Evolutionary conservation across 2,888 invertebrate species (phyloP), one percentile per base, ranked within the genome.

Genomic region (Miltochrista miniata): DNA sequence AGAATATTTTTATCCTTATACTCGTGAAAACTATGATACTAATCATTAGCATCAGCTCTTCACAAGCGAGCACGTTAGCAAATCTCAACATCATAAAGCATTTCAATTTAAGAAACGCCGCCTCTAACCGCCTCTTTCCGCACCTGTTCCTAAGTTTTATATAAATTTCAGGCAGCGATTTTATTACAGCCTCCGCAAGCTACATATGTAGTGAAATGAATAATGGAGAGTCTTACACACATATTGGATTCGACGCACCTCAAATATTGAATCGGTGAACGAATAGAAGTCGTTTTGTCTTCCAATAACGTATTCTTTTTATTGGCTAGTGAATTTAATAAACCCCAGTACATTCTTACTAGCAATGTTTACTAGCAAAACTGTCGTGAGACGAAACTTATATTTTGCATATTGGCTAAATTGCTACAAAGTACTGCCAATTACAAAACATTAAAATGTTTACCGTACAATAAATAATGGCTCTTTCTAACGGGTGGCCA

Each of bases 171-270:
- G 62, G 59, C 45, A 50, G 47, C 62, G 48, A 61, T 73, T 74
- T 72, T 74, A 75, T 70, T 71, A 66, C 68, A 51, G 58, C 54
- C 61, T 61, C 47, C 61, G 39, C 44, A 60, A 42, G 44, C 67
- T 63, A 70, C 54, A 63, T 59, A 60, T 67, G 72, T 82, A 83
- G 79, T 79, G 74, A 68, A 77, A 83, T 83, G 80, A 83, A 83
- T 83, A 81, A 83, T 81, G 82, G 76, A 83, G 74, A 64, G 54
- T 64, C 66, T 66, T 56, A 68, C 63, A 74, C 73, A 74, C 65
- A 79, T 79, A 79, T 80, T 75, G 79, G 77, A 77, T 81, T 77
- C 56, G 69, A 65, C 65, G 63, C 67, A 65, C 67, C 65, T 66
- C 61, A 68, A 68, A 62, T 64, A 64, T 64, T 65, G 66, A 51